These are phyloP conservation scores for Chinchilla lanigera DNA, from an alignment of 2,113 vertebrate species.

Conservation along the genomic window DNA sequence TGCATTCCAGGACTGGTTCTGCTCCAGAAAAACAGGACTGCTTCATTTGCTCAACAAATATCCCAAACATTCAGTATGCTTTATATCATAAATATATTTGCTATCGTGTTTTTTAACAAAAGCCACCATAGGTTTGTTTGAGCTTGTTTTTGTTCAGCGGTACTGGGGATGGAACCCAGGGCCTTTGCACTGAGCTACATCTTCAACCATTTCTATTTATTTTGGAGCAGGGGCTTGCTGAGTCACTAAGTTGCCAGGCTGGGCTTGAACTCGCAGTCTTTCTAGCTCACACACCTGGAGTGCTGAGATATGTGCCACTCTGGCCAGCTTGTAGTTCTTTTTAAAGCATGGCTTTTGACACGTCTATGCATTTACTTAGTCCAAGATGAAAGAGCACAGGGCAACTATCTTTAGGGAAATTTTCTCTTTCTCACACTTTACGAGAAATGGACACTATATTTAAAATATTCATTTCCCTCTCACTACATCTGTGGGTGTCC, in stretches of 20 bases:
- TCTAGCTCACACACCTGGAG: neutral
- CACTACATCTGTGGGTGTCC: neutral
- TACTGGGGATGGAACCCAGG: neutral
- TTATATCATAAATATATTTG: neutral
- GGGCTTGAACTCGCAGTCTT: neutral
- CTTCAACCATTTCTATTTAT: neutral
- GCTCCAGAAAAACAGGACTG: neutral
- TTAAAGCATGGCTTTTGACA: neutral
- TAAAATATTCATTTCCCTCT: neutral
- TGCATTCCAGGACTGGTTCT: neutral
- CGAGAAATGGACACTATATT: neutral
- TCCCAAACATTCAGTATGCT: neutral
- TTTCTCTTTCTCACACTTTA: neutral
- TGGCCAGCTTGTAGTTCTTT: neutral
- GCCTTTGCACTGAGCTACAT: neutral
- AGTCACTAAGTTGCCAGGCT: neutral
- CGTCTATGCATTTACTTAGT: neutral
- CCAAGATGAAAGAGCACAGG: neutral
- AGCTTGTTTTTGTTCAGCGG: neutral
- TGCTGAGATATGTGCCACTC: neutral
- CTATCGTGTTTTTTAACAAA: neutral
- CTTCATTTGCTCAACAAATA: neutral
- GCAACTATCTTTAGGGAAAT: neutral
- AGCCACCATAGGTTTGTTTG: neutral
- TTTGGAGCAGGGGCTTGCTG: neutral